Base-by-base conservation (phyloP, 1,140 invertebrate species). In the Caenorhabditis remanei region DNA sequence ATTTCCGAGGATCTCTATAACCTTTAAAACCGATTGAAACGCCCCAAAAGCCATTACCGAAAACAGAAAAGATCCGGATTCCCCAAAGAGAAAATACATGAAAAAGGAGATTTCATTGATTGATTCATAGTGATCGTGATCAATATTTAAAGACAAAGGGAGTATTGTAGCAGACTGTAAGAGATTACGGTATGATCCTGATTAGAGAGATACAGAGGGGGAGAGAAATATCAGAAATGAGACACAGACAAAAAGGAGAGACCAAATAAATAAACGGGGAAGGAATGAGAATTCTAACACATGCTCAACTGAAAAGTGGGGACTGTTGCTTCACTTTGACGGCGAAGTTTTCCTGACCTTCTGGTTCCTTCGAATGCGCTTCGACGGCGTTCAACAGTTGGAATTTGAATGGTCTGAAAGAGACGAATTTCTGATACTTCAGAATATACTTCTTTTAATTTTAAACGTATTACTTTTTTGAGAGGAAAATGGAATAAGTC, bases 271-370 rank as follows among this genome's bases (percentile, higher is more conserved):
- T 40, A 41, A 86, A 48, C 9, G 24, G 9, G 32, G 32, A 32
- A 32, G 32, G 32, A 32, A 32, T 32, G 32, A 32, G 32, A 11
- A 4, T 21, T 67, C 79, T 43, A 87, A 19, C 86, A 87, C 86
- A 83, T 87, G 86, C 86, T 87, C 21, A 87, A 41, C 56, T 75
- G 67, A 53, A 87, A 87, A 21, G 86, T 87, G n/a, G 86, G 86
- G 6, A 87, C 86, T 9, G 86, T 71, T 8, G 71, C 71, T 32
- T 87, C 86, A 48, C 86, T 87, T 41, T 83, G 79, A 14, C 86
- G 75, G 21, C 86, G 53, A 41, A 50, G 32, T 56, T 83, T 87
- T 41, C 65, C 85, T 48, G 75, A 87, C 82, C 82, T 87, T 53
- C 43, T 46, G 41, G 71, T 32, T 21, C 63, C 71, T 58, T 75